Evolutionary conservation across 1,140 invertebrate species (phyloP), one percentile per base, ranked within the genome.

Genomic region (Euglossa dilemma): DNA sequence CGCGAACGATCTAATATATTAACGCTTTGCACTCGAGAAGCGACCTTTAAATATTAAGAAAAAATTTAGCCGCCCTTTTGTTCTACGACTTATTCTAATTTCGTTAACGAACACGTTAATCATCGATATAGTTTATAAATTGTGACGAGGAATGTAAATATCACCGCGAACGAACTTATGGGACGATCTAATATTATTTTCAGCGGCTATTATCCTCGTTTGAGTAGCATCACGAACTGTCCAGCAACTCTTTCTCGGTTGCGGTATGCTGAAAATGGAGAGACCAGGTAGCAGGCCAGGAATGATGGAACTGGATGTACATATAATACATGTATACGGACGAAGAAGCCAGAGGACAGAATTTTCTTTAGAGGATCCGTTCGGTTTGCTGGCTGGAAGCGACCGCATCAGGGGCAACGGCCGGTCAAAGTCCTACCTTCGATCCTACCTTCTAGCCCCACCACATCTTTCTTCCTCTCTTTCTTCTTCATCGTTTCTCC

Each of bases 391-490:
- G 57, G 50, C 72, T 59, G 16, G 63, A 52, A 77, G 72, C 82
- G 50, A 74, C 84, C 70, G 78, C 59, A 50, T 45, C 75, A 91
- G 87, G 93, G 91, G 92, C 93, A 94, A 93, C 90, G 92, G 90
- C 93, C 93, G 93, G 93, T 93, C 93, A 93, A 92, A 93, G 92
- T 93, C 92, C 88, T 91, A 85, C 90, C 85, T 86, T 85, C 87
- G 85, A 80, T 36, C 36, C 36, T 36, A 36, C 83, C 67, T 67
- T 84, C 73, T 75, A 81, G 71, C 70, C 61, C 75, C 72, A 28
- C 72, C 20, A 76, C 63, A 16, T 57, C 80, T 87, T 86, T 75
- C 71, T 87, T 52, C 74, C 76, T 84, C 43, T 75, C 81, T 52
- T 77, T 82, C 59, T 69, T 45, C 18, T 80, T 79, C 74, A 61